Base-by-base conservation (phyloP, 2,797 vertebrate species). In the Argyrosomus regius region DNA sequence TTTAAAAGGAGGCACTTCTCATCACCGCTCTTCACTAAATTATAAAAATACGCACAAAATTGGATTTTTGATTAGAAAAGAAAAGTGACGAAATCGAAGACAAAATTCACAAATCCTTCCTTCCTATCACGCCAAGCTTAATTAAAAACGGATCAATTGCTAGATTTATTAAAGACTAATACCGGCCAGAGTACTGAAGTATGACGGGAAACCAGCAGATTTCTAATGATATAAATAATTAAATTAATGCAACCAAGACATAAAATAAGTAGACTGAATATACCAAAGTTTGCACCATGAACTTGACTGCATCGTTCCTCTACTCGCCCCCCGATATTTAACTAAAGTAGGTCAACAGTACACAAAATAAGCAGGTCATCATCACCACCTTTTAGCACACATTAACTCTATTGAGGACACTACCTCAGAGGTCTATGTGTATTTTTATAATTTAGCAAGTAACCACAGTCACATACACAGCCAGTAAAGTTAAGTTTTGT, bases 1-100 rank as follows among this genome's bases (percentile, higher is more conserved):
- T 64, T 70, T 17, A 28, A 76, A 76, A 67, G 62, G 69, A 90
- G 83, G 81, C 80, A 86, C 85, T 84, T 84, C 72, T 54, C 54
- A 28, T 72, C 69, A 58, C 46, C 45, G 54, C 28, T 56, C 74
- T 72, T 45, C 56, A 10, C 16, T 9, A 16, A 56, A 53, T 61
- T 1, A 75, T 3, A 73, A 0, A 50, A 49, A 67, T 18, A 54
- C 1, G 10, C 26, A 31, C 28, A 35, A 46, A 56, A 45, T 5
- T 28, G 16, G 46, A 18, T 22, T 43, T 49, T 24, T 46, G 1
- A 31, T 43, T 75, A 26, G 14, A 35, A 56, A 52, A 22, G n/a
- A 22, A 9, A 69, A 67, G 63, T n/a, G 61, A 68, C 10, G 17
- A 75, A 57, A 60, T 72, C 63, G 61, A 70, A 68, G 20, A 56